phyloP scores from a whole-genome alignment of 2,797 vertebrate species.

The Epinephelus malabaricus region DNA sequence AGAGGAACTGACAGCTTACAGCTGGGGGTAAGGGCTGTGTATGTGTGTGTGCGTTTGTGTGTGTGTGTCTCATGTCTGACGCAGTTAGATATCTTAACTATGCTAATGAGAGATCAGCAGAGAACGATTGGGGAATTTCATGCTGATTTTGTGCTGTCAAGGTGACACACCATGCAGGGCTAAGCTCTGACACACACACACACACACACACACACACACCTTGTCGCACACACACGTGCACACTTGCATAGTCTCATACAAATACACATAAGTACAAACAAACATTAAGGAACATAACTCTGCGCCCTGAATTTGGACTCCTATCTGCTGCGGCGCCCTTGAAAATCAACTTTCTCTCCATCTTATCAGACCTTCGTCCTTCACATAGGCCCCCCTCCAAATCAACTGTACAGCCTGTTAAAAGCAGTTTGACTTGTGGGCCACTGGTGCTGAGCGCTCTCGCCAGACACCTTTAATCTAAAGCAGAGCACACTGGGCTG shows the following conservation, averaged over 20 bases:
- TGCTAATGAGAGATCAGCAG: constrained; percentile 85
- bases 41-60: constrained; percentile 37
- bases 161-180: constrained; percentile 79
- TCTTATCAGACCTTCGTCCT: constrained; percentile 81
- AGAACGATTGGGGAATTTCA: constrained; percentile 85
- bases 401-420: constrained; percentile 72
- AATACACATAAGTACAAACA: constrained; percentile 50
- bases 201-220: constrained; percentile 41
- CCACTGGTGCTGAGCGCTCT: constrained; percentile 76
- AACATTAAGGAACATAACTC: constrained; percentile 55
- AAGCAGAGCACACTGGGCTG: constrained; percentile 82
- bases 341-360: constrained; percentile 74
- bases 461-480: constrained; percentile 85
- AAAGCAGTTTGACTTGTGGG: constrained; percentile 78
- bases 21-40: constrained; percentile 82
- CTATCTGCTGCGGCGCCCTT: constrained; percentile 69
- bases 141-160: constrained; percentile 83
- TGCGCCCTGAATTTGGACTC: constrained; percentile 59
- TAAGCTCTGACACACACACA: constrained; percentile 52
- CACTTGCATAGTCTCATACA: constrained; percentile 38
- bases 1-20: constrained; percentile 87
- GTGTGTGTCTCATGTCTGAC: constrained; percentile 78
- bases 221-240: constrained; percentile 20
- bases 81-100: constrained; percentile 87
- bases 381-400: constrained; percentile 50